A percentile compares a stretch with the other conserved stretches of the same genome.
These are phyloP conservation scores for Hemicordylus capensis DNA, from an alignment of 2,113 vertebrate species.

Conservation along the genomic window DNA sequence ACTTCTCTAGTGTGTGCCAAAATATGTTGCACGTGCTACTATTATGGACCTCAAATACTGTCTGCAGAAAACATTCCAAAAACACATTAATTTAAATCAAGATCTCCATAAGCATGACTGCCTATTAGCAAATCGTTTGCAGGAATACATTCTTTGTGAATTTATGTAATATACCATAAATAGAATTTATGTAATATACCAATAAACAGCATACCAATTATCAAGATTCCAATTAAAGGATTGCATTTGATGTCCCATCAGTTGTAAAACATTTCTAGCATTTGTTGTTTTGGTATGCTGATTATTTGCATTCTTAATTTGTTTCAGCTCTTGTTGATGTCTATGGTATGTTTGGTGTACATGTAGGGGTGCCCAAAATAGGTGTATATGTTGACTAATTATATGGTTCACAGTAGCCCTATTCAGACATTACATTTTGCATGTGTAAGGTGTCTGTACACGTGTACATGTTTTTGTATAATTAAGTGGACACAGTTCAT, in stretches of 20 bases:
- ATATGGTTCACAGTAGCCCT: not conserved
- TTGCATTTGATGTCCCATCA: not conserved
- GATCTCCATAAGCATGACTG: not conserved
- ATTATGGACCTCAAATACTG: not conserved
- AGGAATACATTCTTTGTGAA: not conserved
- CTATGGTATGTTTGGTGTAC: not conserved
- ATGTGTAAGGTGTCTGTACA: too few species aligned
- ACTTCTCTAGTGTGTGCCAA: not conserved
- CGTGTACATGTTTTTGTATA: too few species aligned
- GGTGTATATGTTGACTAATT: not conserved
- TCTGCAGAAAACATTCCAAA: not conserved
- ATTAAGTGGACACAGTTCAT: too few species aligned
- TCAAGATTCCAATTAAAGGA: not conserved
- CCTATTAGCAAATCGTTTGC: not conserved
- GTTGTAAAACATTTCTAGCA: not conserved
- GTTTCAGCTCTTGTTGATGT: not conserved
- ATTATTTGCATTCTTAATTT: conserved; percentile 11
- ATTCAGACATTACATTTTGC: too few species aligned
- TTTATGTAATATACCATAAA: not conserved
- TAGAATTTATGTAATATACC: not conserved
- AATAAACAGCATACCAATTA: not conserved
- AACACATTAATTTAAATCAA: not conserved
- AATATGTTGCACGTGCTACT: not conserved
- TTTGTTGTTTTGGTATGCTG: not conserved
- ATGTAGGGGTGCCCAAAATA: too few species aligned